Conservation (phyloP, 2,888 invertebrate species). For the Heliconius charithonia region DNA sequence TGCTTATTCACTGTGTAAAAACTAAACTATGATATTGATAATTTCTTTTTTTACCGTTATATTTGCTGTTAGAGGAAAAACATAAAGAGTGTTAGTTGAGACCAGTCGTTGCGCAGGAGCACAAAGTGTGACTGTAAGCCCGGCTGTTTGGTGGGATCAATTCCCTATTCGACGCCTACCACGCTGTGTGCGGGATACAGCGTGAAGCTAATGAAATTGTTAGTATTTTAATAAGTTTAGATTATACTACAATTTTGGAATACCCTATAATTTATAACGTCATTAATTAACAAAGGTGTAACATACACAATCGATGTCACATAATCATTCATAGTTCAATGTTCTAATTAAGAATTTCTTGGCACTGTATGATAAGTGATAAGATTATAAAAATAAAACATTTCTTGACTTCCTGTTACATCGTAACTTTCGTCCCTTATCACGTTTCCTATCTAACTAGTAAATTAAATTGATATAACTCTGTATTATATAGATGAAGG, state of each 20-base stretch:
- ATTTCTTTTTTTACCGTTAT: too few relatives aligned
- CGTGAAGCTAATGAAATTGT: too few relatives aligned
- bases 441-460: not conserved
- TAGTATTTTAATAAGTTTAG: not conserved
- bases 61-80: too few relatives aligned
- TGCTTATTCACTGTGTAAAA: not conserved
- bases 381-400: slow-evolving; percentile 31
- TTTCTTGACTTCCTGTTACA: slow-evolving; percentile 28
- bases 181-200: too few relatives aligned
- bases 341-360: slow-evolving; percentile 29
- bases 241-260: not conserved
- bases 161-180: too few relatives aligned
- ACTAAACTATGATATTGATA: too few relatives aligned
- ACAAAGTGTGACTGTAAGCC: too few relatives aligned
- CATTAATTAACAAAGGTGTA: not conserved
- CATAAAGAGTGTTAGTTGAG: too few relatives aligned
- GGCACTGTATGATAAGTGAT: slow-evolving; percentile 30
- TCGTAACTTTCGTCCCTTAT: slow-evolving; percentile 13
- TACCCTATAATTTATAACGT: not conserved
- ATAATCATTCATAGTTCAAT: slow-evolving; percentile 23
- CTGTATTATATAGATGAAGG: not conserved
- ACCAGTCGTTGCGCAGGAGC: too few relatives aligned
- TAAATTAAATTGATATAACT: not conserved
- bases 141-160: too few relatives aligned
- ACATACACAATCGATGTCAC: not conserved